Percentiles rank a stretch among this genome's conserved stretches.
These are phyloP conservation scores for Crocuta crocuta DNA, from an alignment of 2,113 vertebrate species.

Conservation along the genomic window DNA sequence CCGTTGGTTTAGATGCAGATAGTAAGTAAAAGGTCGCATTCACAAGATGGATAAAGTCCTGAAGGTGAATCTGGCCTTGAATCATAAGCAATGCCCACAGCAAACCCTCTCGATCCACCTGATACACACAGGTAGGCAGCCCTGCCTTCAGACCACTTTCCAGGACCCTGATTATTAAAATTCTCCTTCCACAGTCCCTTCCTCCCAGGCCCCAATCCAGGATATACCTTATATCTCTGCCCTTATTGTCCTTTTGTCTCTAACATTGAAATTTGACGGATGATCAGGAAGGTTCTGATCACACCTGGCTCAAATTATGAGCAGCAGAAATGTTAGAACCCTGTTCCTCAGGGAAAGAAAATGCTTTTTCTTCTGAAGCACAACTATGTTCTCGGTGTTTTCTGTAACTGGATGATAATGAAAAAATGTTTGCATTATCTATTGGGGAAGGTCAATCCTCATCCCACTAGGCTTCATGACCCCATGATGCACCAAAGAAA, in stretches of 20 bases:
- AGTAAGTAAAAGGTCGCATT: not conserved
- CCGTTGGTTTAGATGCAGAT: not conserved
- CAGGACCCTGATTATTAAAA: not conserved
- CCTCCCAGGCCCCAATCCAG: not conserved
- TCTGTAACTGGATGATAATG: not conserved
- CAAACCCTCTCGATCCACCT: not conserved
- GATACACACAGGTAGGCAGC: accelerated
- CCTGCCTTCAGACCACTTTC: not conserved
- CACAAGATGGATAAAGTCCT: not conserved
- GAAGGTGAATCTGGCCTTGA: not conserved
- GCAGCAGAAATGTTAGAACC: not conserved
- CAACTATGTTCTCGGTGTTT: not conserved
- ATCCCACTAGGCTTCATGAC: not conserved
- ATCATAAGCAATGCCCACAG: not conserved
- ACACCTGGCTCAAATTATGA: not conserved
- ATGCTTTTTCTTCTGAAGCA: not conserved
- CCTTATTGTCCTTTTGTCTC: not conserved
- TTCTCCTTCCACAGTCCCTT: not conserved
- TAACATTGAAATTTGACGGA: not conserved
- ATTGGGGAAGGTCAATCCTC: not conserved
- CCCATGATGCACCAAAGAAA: not conserved
- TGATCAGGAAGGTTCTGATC: not conserved
- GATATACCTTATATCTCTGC: not conserved
- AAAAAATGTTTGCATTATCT: not conserved
- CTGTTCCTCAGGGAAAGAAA: not conserved